Percentiles rank a stretch among this genome's conserved stretches.
These are phyloP conservation scores for Mya arenaria DNA, from an alignment of 1,140 invertebrate species.

Conservation along the genomic window DNA sequence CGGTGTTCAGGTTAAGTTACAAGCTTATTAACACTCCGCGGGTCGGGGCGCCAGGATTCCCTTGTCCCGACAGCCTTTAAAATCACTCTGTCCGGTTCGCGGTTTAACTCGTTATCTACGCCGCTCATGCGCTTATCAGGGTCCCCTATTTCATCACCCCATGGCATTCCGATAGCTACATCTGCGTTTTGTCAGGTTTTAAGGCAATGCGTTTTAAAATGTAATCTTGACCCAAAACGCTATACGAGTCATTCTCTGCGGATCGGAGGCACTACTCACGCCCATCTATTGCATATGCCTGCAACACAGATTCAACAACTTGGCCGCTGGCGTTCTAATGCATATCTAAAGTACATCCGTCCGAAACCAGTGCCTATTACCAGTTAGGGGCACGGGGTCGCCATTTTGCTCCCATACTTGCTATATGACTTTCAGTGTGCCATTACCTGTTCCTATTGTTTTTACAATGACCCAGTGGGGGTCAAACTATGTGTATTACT, in stretches of 20 bases:
- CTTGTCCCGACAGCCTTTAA: background rate
- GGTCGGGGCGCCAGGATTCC: background rate
- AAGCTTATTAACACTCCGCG: background rate
- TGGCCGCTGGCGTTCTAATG: background rate
- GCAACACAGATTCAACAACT: background rate
- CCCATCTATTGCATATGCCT: background rate
- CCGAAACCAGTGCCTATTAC: too few relatives aligned
- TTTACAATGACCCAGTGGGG: too few relatives aligned
- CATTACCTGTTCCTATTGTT: too few relatives aligned
- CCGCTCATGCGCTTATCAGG: background rate
- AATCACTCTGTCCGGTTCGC: background rate
- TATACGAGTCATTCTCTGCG: slow-evolving; percentile 25
- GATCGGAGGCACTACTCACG: slow-evolving; percentile 24
- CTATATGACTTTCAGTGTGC: too few relatives aligned
- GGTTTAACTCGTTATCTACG: background rate
- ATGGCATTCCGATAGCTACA: background rate
- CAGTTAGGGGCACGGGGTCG: too few relatives aligned
- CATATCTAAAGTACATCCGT: slow-evolving; percentile 9
- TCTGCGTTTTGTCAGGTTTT: background rate
- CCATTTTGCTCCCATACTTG: too few relatives aligned
- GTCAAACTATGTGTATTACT: too few relatives aligned
- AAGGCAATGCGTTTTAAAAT: background rate
- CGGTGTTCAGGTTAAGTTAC: background rate
- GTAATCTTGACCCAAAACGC: too few relatives aligned
- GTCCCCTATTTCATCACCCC: background rate